These are phyloP conservation scores for Mesitornis unicolor DNA, from an alignment of 2,113 vertebrate genomes.

Conservation along the genomic window DNA sequence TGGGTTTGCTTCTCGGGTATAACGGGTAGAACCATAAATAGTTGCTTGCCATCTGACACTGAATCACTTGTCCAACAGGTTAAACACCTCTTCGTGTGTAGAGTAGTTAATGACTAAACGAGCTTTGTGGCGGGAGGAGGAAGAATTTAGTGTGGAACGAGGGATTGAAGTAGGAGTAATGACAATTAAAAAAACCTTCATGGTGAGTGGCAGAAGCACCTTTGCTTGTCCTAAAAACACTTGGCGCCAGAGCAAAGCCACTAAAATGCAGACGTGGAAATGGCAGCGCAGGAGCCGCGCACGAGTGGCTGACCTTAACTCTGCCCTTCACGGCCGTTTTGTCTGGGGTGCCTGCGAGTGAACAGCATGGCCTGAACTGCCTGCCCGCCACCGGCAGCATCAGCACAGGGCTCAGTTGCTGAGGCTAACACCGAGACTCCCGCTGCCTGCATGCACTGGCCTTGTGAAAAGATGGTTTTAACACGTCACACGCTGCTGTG, in stretches of 20 bases:
- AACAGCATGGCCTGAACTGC: not conserved
- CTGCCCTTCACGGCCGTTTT: not conserved
- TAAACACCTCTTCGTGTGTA: not conserved
- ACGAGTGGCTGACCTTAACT: not conserved
- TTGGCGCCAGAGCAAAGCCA: not conserved
- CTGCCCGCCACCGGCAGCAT: not conserved
- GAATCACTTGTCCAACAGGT: constrained; percentile 48
- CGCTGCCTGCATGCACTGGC: not conserved
- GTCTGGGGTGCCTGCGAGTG: not conserved
- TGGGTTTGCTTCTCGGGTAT: not conserved
- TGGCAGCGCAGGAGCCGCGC: not conserved
- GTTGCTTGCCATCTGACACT: not conserved
- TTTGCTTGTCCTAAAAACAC: not conserved
- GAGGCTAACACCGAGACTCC: not conserved
- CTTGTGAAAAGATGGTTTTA: not conserved
- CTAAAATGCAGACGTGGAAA: not conserved
- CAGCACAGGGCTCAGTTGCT: not conserved
- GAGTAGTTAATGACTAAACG: constrained; percentile 27
- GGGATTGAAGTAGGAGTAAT: constrained; percentile 31
- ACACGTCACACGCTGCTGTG: not conserved
- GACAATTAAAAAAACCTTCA: not conserved
- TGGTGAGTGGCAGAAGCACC: constrained; percentile 55
- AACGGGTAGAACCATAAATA: not conserved
- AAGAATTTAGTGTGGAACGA: constrained; percentile 47
- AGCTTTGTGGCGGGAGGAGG: constrained; percentile 45